Evolutionary conservation across 2,888 invertebrate genomes (phyloP).

Genomic region (Stegana nigrithorax): DNA sequence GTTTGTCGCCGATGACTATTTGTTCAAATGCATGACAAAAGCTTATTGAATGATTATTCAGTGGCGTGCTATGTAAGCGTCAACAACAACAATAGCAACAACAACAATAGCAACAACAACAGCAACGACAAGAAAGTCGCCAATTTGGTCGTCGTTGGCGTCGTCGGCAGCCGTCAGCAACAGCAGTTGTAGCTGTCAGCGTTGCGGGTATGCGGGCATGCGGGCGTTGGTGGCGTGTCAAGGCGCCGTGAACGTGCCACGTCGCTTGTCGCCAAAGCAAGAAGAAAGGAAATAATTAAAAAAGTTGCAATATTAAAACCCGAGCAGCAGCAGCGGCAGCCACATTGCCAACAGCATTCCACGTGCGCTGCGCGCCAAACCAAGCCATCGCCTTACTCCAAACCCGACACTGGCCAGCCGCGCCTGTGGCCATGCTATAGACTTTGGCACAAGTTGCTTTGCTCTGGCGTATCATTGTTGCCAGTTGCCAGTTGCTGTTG

Average conservation of each 20-base stretch:
- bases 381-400: neutral
- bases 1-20: slow-evolving; percentile 21
- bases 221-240: slow-evolving; percentile 44
- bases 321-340: slow-evolving; percentile 27
- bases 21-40: slow-evolving; percentile 53
- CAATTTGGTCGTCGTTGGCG: neutral
- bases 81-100: slow-evolving; percentile 41
- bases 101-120: slow-evolving; percentile 10
- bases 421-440: neutral
- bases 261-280: slow-evolving; percentile 33
- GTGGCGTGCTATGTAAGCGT: slow-evolving; percentile 50
- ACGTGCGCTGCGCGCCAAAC: neutral
- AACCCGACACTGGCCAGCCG: neutral
- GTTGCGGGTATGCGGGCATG: neutral
- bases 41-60: slow-evolving; percentile 63
- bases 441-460: neutral
- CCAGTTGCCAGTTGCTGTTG: slow-evolving; percentile 16
- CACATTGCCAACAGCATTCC: slow-evolving; percentile 31
- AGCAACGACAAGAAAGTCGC: slow-evolving; percentile 9
- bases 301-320: slow-evolving; percentile 67
- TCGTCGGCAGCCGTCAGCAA: too few relatives aligned
- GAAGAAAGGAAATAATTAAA: slow-evolving; percentile 64
- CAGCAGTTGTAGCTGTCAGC: too few relatives aligned
- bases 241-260: slow-evolving; percentile 40
- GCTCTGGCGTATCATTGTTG: slow-evolving; percentile 29